These are phyloP conservation scores for Alca torda DNA, from an alignment of 2,797 vertebrate genomes.

Conservation along the genomic window DNA sequence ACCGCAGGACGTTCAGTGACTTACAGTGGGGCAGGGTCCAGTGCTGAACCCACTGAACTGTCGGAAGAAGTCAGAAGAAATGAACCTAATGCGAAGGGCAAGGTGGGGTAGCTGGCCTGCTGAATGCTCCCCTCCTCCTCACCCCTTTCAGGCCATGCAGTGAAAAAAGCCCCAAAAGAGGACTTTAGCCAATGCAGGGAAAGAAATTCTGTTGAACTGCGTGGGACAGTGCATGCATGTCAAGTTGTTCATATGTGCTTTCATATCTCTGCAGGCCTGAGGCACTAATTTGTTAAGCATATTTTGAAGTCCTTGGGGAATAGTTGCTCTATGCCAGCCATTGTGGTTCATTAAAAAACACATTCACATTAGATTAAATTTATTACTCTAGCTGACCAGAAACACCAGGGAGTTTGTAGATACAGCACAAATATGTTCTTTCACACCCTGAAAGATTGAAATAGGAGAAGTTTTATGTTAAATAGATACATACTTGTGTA, in stretches of 20 bases:
- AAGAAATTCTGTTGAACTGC: background rate
- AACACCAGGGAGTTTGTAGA: background rate
- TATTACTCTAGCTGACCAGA: constrained; percentile 30
- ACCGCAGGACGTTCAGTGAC: background rate
- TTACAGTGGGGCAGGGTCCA: background rate
- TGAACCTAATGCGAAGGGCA: background rate
- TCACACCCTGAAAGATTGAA: background rate
- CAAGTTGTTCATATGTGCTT: background rate
- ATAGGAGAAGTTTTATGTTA: background rate
- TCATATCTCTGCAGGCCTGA: background rate
- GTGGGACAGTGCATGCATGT: background rate
- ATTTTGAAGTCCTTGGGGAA: background rate
- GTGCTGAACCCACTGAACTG: background rate
- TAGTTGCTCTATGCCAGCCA: background rate
- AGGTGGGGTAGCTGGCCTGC: background rate
- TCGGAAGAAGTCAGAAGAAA: background rate
- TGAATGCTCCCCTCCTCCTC: background rate
- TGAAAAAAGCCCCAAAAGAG: background rate
- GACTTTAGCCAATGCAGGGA: background rate
- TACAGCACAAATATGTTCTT: constrained; percentile 19
- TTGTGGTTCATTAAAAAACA: background rate
- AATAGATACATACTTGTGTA: background rate
- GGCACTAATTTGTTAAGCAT: background rate
- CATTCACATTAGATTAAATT: background rate
- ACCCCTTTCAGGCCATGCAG: background rate